phyloP scores from a whole-genome alignment of 2,888 invertebrate species.

The Podabrus alpinus region DNA sequence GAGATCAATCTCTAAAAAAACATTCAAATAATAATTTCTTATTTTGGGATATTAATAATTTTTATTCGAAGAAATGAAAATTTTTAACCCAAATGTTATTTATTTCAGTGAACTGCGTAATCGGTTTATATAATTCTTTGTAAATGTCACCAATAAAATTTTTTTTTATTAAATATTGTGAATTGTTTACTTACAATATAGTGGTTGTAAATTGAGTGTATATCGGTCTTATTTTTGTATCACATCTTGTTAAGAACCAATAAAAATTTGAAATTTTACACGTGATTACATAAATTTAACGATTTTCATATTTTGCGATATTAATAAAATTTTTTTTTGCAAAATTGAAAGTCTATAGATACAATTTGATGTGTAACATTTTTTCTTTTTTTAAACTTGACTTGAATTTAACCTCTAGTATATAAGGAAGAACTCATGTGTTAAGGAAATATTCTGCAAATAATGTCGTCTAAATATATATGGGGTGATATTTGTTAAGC shows the following conservation, averaged over 20 bases:
- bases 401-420: too few species aligned
- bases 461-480: too few species aligned
- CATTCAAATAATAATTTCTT: not conserved
- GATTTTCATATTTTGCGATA: not conserved
- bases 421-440: too few species aligned
- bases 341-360: too few species aligned
- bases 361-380: too few species aligned
- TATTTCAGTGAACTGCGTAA: not conserved
- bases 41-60: not conserved
- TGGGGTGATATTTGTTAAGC: not conserved
- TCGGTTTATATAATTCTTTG: not conserved
- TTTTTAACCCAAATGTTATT: not conserved
- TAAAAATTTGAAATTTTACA: not conserved
- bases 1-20: not conserved
- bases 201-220: not conserved
- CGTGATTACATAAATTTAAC: not conserved
- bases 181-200: not conserved
- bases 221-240: not conserved
- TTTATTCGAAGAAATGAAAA: not conserved
- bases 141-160: not conserved
- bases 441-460: too few species aligned
- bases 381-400: too few species aligned
- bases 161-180: not conserved
- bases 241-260: not conserved
- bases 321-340: not conserved